Evolutionary conservation across 2,113 vertebrate genomes (phyloP).

Genomic region (Caracal caracal): DNA sequence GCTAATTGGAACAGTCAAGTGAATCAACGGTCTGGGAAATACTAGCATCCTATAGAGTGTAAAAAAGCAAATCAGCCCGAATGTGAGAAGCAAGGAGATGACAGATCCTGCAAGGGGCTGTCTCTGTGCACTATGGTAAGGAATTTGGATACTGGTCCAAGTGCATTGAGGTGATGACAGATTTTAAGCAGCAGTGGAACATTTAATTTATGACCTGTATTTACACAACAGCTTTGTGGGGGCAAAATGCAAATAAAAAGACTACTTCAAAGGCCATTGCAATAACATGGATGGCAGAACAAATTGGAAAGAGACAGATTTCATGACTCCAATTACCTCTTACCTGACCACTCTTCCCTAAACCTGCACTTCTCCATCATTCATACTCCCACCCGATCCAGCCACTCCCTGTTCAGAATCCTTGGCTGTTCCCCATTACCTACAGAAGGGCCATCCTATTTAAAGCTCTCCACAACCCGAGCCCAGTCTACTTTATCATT

Average conservation of each 20-base stretch:
- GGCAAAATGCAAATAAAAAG: slow-evolving; percentile 1
- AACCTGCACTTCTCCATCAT: neutral
- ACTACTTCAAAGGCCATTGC: neutral
- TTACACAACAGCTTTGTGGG: neutral
- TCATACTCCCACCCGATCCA: neutral
- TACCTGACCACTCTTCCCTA: neutral
- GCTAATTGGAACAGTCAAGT: neutral
- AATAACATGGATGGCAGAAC: neutral
- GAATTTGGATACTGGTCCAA: neutral
- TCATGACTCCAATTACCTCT: neutral
- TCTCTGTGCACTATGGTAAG: neutral
- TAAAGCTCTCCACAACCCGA: neutral
- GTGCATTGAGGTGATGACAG: neutral
- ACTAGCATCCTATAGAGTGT: neutral
- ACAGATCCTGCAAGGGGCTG: neutral
- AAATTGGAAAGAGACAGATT: neutral
- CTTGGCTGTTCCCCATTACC: neutral
- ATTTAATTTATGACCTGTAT: neutral
- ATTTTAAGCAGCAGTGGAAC: neutral
- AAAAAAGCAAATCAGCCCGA: neutral
- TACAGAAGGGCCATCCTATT: neutral
- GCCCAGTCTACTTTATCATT: neutral
- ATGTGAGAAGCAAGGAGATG: neutral
- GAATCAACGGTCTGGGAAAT: neutral
- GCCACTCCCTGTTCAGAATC: neutral